phyloP scores from a whole-genome alignment of 2,888 invertebrate genomes.

The Spilosoma lubricipeda region DNA sequence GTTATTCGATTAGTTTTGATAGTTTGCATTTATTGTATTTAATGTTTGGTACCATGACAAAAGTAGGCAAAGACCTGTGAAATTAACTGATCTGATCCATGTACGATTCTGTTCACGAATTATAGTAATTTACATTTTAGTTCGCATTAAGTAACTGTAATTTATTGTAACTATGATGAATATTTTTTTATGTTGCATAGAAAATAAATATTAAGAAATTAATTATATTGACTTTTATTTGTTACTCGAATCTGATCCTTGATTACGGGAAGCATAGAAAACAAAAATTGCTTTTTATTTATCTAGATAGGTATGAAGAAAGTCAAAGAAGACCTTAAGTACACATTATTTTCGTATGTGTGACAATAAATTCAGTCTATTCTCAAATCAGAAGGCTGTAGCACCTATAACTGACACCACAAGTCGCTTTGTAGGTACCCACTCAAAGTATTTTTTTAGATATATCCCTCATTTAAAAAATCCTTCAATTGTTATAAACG shows the following conservation, averaged over 20 bases:
- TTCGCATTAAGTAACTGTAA: constrained; percentile 84
- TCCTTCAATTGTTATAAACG: too few species aligned
- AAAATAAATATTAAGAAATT: constrained; percentile 86
- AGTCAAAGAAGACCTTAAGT: too few species aligned
- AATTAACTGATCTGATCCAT: constrained; percentile 58
- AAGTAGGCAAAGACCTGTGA: constrained; percentile 56
- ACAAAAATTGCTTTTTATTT: too few species aligned
- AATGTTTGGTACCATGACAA: constrained; percentile 69
- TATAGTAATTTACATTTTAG: constrained; percentile 80
- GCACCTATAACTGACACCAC: too few species aligned
- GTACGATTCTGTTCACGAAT: constrained; percentile 75
- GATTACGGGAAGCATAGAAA: background rate
- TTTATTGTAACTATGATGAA: constrained; percentile 86
- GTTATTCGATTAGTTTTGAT: constrained; percentile 66
- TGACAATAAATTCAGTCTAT: too few species aligned
- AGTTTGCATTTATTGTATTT: constrained; percentile 69
- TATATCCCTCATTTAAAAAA: too few species aligned
- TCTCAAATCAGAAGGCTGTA: too few species aligned
- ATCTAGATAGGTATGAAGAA: too few species aligned
- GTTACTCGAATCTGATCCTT: background rate
- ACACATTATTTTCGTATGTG: too few species aligned
- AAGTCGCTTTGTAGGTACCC: too few species aligned
- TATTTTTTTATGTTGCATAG: constrained; percentile 88
- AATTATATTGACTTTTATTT: constrained; percentile 54
- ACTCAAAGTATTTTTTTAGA: too few species aligned